Evolutionary conservation across 2,113 vertebrate genomes (phyloP), one percentile per base, ranked within the genome.

Genomic region (Caranx ignobilis): DNA sequence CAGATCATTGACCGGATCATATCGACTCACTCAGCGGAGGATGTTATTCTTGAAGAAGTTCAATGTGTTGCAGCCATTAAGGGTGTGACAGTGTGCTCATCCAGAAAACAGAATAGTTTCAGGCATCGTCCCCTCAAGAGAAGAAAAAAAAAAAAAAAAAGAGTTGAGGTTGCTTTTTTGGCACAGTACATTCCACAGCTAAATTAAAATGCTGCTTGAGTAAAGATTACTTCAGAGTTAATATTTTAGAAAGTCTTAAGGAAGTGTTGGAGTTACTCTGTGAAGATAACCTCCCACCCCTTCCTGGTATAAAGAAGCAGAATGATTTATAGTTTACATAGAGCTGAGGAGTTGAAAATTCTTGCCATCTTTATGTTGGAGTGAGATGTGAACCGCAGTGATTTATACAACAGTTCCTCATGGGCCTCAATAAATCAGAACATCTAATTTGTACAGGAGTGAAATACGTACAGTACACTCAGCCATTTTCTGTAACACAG

Each of bases 371-470:
- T 39, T 56, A 79, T 15, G 78, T 64, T 72, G 75, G 83, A 89
- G 81, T 85, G 59, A 92, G 89, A 87, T 34, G 71, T 86, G 70
- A 85, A 54, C 31, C 15, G 59, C 13, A 0, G 82, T 93, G 90
- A 92, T 92, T 87, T 91, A 93, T 80, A 74, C 35, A 66, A 48
- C 45, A 0, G 57, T 73, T 88, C 48, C 41, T 81, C 73, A 0
- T 18, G 34, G 52, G 50, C 75, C 60, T 59, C 88, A n/a, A 93
- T 94, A 93, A 94, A 94, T 93, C 92, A 91, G 62, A 18, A 62
- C 88, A 91, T 92, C 89, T 91, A 77, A 94, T 94, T 90, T 92
- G 84, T 82, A 65, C 70, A 61, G 78, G 80, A 76, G 78, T 91
- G 88, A 89, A 90, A 88, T 85, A 90, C 54, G 81, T 77, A 82